Percentiles rank a stretch among this genome's conserved stretches.
Evolutionary conservation across 2,797 vertebrate genomes (phyloP).

Genomic region (Pseudochromis fuscus): DNA sequence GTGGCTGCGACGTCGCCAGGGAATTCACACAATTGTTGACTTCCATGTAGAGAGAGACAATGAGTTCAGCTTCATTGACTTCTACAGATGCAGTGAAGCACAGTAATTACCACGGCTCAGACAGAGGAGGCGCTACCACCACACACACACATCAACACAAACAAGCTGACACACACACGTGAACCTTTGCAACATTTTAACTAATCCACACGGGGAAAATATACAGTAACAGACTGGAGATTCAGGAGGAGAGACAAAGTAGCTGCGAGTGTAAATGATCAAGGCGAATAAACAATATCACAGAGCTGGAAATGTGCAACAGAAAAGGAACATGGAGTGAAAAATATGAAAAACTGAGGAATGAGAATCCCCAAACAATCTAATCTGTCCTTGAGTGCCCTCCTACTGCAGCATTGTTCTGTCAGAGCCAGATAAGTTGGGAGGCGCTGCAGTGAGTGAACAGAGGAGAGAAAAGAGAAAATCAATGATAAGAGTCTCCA

Average conservation of each 20-base stretch:
- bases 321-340: constrained; percentile 48
- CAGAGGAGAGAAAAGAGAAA: constrained; percentile 70
- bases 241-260: constrained; percentile 25
- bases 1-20: constrained; percentile 66
- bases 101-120: constrained; percentile 80
- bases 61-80: constrained; percentile 84
- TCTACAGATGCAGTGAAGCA: constrained; percentile 79
- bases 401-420: constrained; percentile 79
- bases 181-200: constrained; percentile 40
- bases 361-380: constrained; percentile 77
- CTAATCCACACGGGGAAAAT: constrained; percentile 23
- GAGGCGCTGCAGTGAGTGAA: constrained; percentile 72
- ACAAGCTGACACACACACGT: constrained; percentile 14
- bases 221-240: constrained; percentile 20
- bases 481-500: constrained; percentile 81
- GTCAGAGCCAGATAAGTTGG: constrained; percentile 77
- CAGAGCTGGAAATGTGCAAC: constrained; percentile 29
- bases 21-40: constrained; percentile 81
- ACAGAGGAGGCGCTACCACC: constrained; percentile 69
- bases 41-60: constrained; percentile 81
- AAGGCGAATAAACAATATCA: constrained; percentile 62
- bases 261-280: constrained; percentile 47
- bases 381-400: constrained; percentile 83
- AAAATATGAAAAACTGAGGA: constrained; percentile 63
- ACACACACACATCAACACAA: constrained; percentile 6